A percentile compares a stretch with the other conserved stretches of the same genome.
Evolutionary conservation across 2,888 invertebrate species (phyloP).

Genomic region (Pristionchus entomophagus): DNA sequence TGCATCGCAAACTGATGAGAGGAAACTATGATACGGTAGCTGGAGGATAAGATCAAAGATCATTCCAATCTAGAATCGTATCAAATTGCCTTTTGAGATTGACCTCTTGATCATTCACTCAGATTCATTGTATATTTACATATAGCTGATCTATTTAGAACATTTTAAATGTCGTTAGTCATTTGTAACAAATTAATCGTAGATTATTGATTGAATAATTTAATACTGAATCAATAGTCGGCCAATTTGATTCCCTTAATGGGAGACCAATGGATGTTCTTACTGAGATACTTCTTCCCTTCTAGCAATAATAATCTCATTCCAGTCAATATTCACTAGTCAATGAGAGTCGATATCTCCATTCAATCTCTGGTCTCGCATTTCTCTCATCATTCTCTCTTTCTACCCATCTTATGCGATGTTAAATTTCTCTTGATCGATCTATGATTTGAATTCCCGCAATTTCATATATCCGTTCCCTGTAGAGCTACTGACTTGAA

Average conservation of each 20-base stretch:
- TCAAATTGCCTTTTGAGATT: not conserved
- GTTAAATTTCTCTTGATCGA: too few relatives aligned
- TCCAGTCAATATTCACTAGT: constrained; percentile 21
- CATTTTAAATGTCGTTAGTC: not conserved
- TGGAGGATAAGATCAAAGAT: constrained; percentile 62
- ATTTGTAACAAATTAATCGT: not conserved
- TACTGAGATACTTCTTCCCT: not conserved
- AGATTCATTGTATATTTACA: not conserved
- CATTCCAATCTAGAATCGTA: not conserved
- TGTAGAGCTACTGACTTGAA: too few relatives aligned
- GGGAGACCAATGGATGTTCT: constrained; percentile 25
- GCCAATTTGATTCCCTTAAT: not conserved
- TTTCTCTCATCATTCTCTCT: constrained; percentile 34
- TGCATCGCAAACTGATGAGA: constrained; percentile 75
- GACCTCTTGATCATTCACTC: not conserved
- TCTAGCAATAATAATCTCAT: constrained; percentile 30
- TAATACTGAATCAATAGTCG: not conserved
- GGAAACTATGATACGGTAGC: constrained; percentile 75
- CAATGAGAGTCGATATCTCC: constrained; percentile 6
- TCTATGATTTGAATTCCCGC: too few relatives aligned
- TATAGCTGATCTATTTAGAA: not conserved
- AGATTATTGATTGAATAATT: not conserved
- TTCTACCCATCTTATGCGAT: too few relatives aligned
- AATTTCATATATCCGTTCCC: too few relatives aligned
- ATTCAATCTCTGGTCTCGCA: not conserved